phyloP scores from a whole-genome alignment of 2,797 vertebrate genomes.

The Phrynocephalus vlangalii region DNA sequence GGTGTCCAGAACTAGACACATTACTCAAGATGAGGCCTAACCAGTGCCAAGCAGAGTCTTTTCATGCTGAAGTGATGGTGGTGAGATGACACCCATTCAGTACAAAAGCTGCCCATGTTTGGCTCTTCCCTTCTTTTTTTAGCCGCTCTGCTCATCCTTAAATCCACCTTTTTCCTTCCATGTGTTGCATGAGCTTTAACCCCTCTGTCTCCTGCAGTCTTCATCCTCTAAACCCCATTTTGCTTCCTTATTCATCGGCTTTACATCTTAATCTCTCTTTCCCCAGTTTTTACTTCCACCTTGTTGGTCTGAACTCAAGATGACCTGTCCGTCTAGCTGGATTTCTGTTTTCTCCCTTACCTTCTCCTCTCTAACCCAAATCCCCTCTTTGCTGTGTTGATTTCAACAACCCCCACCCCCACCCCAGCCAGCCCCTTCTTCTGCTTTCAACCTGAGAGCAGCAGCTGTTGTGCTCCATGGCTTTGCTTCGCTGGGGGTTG shows the following conservation, averaged over 20 bases:
- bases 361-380: slow-evolving; percentile 39
- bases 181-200: not conserved
- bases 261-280: not conserved
- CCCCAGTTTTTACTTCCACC: not conserved
- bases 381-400: slow-evolving; percentile 42
- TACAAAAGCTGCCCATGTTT: not conserved
- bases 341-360: slow-evolving; percentile 43
- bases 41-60: no score
- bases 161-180: not conserved
- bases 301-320: not conserved
- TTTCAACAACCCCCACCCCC: slow-evolving; percentile 23
- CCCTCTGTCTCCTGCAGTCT: not conserved
- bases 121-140: not conserved
- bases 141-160: not conserved
- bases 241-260: not conserved
- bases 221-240: not conserved
- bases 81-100: no score
- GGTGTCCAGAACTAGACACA: no score
- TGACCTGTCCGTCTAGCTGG: not conserved
- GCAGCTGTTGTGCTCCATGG: slow-evolving; percentile 63
- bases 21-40: no score
- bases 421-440: no score
- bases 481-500: slow-evolving; percentile 58
- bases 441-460: slow-evolving; percentile 12
- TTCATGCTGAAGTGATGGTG: no score